Evolutionary conservation across 1,140 invertebrate species (phyloP).

Genomic region (Mizuhopecten yessoensis): DNA sequence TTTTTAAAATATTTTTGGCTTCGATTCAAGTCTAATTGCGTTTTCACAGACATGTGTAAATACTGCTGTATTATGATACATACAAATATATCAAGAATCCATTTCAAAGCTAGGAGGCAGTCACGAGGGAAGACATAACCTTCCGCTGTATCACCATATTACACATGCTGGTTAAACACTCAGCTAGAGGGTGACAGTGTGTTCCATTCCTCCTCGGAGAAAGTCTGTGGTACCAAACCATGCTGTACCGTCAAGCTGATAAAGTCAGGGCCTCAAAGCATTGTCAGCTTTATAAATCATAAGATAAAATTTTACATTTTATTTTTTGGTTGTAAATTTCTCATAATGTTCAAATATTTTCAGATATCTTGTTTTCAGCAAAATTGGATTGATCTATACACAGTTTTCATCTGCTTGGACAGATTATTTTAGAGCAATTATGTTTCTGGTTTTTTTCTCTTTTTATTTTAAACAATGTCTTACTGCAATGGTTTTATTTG

Average conservation of each 20-base stretch:
- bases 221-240: neutral
- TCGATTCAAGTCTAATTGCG: constrained; percentile 24
- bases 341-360: too few species aligned
- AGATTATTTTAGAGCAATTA: too few species aligned
- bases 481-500: too few species aligned
- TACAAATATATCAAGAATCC: constrained; percentile 35
- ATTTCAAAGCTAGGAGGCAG: constrained; percentile 9
- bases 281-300: neutral
- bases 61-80: constrained; percentile 10
- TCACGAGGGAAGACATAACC: neutral
- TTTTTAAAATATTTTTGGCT: constrained; percentile 22
- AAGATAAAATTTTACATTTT: too few species aligned
- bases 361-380: too few species aligned
- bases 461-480: too few species aligned
- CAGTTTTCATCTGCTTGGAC: too few species aligned
- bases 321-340: too few species aligned
- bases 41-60: constrained; percentile 28
- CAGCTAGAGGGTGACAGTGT: neutral
- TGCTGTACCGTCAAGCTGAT: neutral
- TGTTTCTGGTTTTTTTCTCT: too few species aligned
- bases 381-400: too few species aligned
- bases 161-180: neutral
- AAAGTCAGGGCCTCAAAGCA: neutral
- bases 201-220: neutral
- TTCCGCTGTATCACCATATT: neutral